Conservation (phyloP, 2,888 invertebrate species). For the Ormyrus pomaceus region DNA sequence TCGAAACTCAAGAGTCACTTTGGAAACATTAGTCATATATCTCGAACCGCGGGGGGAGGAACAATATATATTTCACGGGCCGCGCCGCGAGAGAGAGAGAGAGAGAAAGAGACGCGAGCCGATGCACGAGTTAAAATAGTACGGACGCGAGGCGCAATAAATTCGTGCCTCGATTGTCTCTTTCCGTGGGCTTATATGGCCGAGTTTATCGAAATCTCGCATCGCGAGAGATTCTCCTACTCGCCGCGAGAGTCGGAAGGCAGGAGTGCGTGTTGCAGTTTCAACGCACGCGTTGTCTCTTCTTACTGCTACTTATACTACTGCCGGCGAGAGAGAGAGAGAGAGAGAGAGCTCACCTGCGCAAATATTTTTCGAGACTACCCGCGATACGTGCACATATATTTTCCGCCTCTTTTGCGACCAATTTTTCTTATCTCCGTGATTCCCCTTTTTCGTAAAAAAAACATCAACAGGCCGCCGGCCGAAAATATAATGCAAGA, state of each 20-base stretch:
- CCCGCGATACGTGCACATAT: background rate
- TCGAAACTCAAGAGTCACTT: conserved; percentile 48
- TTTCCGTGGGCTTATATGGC: conserved; percentile 1
- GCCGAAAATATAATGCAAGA: too few species aligned
- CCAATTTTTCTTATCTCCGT: too few species aligned
- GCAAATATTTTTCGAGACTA: conserved; percentile 37
- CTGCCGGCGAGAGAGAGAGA: background rate
- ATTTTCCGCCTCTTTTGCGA: too few species aligned
- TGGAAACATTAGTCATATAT: conserved; percentile 47
- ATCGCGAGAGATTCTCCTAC: conserved; percentile 9
- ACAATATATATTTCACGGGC: conserved; percentile 15
- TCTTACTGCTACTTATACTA: background rate
- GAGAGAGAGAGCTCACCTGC: conserved; percentile 12
- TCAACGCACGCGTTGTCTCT: background rate
- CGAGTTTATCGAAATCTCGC: conserved; percentile 40
- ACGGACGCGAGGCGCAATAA: conserved; percentile 29
- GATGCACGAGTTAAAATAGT: conserved; percentile 27
- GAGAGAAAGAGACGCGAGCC: conserved; percentile 11
- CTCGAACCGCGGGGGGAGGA: background rate
- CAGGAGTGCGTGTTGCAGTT: background rate
- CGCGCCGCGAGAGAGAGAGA: background rate
- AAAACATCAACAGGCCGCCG: too few species aligned
- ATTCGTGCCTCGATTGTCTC: conserved; percentile 52
- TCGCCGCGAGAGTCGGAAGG: background rate
- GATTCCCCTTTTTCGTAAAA: too few species aligned